phyloP scores from a whole-genome alignment of 2,888 invertebrate genomes.

The Polyploca ridens region DNA sequence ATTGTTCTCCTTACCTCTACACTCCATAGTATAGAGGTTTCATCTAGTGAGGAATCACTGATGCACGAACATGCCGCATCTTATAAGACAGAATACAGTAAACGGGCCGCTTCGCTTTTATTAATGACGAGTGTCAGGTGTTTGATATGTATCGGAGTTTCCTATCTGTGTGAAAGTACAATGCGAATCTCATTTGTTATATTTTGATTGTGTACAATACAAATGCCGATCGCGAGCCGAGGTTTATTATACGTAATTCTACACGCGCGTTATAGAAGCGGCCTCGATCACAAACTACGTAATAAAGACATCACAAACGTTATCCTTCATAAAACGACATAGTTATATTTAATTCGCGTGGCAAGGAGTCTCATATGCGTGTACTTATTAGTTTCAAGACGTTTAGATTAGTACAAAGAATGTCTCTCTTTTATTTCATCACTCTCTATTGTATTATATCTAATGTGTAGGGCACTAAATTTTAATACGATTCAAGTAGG shows the following conservation, averaged over 20 bases:
- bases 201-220: constrained; percentile 20
- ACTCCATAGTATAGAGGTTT: background rate
- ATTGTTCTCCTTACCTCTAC: too few relatives aligned
- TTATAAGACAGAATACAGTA: constrained; percentile 5
- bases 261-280: constrained; percentile 29
- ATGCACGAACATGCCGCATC: background rate
- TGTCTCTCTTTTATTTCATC: constrained; percentile 81
- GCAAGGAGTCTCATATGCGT: constrained; percentile 77
- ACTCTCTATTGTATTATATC: constrained; percentile 80
- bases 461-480: constrained; percentile 66
- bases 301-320: constrained; percentile 77
- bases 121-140: background rate
- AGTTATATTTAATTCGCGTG: constrained; percentile 48
- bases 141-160: constrained; percentile 1
- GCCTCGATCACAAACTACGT: constrained; percentile 62
- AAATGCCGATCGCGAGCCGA: constrained; percentile 29
- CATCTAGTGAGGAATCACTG: background rate
- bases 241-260: constrained; percentile 20
- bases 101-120: constrained; percentile 16
- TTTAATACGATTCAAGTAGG: constrained; percentile 55
- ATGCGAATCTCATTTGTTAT: constrained; percentile 53
- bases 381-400: constrained; percentile 77
- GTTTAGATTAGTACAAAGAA: constrained; percentile 80
- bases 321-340: constrained; percentile 51
- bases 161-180: constrained; percentile 18